Conservation (phyloP, 2,888 invertebrate species). For the Steinernema scapterisci region DNA sequence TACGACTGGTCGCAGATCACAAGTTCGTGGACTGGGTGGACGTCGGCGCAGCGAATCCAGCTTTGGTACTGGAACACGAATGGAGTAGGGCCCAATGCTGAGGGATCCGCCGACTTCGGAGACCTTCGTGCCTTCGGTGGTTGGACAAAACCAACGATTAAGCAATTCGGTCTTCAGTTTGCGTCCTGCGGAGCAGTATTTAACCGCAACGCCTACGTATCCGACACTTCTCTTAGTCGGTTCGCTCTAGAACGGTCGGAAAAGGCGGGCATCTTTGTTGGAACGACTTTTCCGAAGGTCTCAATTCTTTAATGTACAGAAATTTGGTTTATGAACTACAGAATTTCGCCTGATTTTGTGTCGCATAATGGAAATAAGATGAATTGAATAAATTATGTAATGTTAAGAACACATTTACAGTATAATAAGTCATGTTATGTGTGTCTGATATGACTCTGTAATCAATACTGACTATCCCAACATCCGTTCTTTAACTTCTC, state of each 20-base stretch:
- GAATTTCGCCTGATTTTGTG: no score
- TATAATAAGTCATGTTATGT: no score
- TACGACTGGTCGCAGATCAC: slow-evolving; percentile 34
- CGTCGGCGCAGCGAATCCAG: slow-evolving; percentile 32
- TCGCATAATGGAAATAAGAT: no score
- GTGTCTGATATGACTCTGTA: neutral
- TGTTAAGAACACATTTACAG: no score
- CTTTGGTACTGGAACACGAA: slow-evolving; percentile 52
- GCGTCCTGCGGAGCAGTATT: neutral
- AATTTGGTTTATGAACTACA: no score
- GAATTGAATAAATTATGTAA: no score
- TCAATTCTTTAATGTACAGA: no score
- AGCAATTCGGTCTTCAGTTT: slow-evolving; percentile 9
- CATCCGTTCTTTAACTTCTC: neutral
- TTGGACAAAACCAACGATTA: slow-evolving; percentile 41
- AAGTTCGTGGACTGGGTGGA: slow-evolving; percentile 37
- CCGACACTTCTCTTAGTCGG: neutral
- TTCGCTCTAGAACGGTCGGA: no score
- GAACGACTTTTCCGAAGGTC: no score
- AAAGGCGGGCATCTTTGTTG: no score
- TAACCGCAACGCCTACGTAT: neutral
- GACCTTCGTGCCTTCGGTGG: slow-evolving; percentile 52
- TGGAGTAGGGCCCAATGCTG: slow-evolving; percentile 47
- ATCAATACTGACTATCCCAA: neutral
- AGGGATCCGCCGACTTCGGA: slow-evolving; percentile 45